Evolutionary conservation across 2,797 vertebrate genomes (phyloP), one percentile per base, ranked within the genome.

Genomic region (Crocidura indochinensis): DNA sequence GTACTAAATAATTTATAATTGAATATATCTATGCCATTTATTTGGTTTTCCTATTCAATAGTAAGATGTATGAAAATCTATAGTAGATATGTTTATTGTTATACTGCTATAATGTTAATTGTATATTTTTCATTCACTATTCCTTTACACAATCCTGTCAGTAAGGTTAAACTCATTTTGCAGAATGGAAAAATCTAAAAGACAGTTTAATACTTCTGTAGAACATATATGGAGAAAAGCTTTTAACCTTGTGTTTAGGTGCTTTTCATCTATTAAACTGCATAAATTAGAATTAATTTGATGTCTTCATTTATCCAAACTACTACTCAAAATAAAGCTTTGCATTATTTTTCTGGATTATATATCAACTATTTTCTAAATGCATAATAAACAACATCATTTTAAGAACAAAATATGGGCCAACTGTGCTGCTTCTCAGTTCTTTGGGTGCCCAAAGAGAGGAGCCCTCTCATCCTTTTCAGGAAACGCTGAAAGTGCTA

Each of bases 131-230:
- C 17, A 60, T 20, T 60, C 64, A 10, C 5, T 81, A 8, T 64
- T 88, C 44, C 19, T 74, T 67, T 74, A 81, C 44, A 73, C 60
- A 74, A 46, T 46, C n/a, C n/a, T n/a, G 11, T 67, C 47, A 78
- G 26, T 67, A 65, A 89, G 67, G 20, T 46, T 75, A 53, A 73
- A 53, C 3, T 44, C 62, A 72, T 24, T 26, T 31, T 82, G 29
- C 46, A 56, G 6, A n/a, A 74, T 29, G 38, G 47, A 9, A 26
- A 53, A 67, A 29, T 4, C 73, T 9, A 69, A 53, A 12, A 89
- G 26, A 15, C 65, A 79, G 6, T 56, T 51, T 73, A 73, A 46
- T 56, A 56, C 27, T 31, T 79, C 2, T 26, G 64, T 73, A 85
- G 27, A 27, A 65, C 27, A 14, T 68, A 38, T 17, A 26, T 68